Evolutionary conservation across 2,113 vertebrate species (phyloP), one percentile per base, ranked within the genome.

Genomic region (Oreochromis spilurus): DNA sequence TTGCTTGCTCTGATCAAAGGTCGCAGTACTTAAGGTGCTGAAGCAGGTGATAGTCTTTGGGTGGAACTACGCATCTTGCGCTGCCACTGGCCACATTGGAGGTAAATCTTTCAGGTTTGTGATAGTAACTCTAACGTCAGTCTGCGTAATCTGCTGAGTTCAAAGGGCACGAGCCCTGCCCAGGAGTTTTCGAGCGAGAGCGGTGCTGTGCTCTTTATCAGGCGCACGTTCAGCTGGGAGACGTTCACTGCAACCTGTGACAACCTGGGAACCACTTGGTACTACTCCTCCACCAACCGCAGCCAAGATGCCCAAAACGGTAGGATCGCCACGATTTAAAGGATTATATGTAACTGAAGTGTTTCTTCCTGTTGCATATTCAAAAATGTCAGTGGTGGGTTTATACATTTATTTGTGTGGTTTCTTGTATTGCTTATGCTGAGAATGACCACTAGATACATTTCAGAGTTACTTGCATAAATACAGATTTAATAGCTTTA

Each of bases 291-390:
- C 77, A 45, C 84, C 85, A 21, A 80, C 75, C 77, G 9, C 24
- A 83, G 87, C 91, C 91, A 97, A 95, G 82, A 98, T 98, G 97
- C 97, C 97, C 24, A 98, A 97, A 92, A 97, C 95, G 65, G 97
- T 98, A 94, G 97, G 97, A 86, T 7, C 3, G 2, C 24, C 4
- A 2, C 9, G 1, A 10, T 81, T 80, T 21, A 3, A 85, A 72
- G 24, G 16, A 14, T 14, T 3, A 2, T 53, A 6, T 19, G 5
- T 48, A 16, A 5, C 6, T 34, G 54, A 57, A 38, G 54, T 11
- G 17, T 53, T 50, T 83, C 65, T 81, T 93, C 52, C 67, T 81
- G 60, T 45, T 85, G 53, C 34, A 12, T 52, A 52, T 50, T 77
- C 16, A 34, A n/a, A 67, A 45, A 31, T n/a, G 19, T 14, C 4